phyloP scores from a whole-genome alignment of 2,888 invertebrate genomes.

The Prenolepis imparis region DNA sequence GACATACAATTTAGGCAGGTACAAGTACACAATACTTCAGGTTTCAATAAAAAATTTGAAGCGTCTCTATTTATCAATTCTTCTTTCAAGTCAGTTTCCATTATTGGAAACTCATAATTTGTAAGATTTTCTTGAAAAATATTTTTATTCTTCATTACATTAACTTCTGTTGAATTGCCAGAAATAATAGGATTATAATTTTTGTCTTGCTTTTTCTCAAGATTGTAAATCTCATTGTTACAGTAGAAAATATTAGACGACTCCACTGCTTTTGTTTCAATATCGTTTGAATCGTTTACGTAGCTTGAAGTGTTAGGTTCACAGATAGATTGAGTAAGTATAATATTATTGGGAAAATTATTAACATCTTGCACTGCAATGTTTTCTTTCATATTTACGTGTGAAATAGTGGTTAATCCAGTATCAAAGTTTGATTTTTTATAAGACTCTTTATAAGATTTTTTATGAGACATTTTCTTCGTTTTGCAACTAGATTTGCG shows the following conservation, averaged over 20 bases:
- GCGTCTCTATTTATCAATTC: not conserved
- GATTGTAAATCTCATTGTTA: not conserved
- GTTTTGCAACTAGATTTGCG: not conserved
- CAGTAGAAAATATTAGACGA: not conserved
- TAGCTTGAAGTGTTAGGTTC: conserved; percentile 21
- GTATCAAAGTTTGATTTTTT: not conserved
- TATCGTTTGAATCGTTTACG: conserved; percentile 3
- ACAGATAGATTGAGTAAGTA: conserved; percentile 43
- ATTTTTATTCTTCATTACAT: not conserved
- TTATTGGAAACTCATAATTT: not conserved
- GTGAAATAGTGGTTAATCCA: not conserved
- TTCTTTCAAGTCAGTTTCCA: not conserved
- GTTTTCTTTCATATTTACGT: not conserved
- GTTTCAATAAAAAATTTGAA: not conserved
- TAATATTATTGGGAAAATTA: conserved; percentile 60
- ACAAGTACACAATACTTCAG: conserved; percentile 29
- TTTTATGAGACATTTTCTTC: not conserved
- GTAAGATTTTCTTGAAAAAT: not conserved
- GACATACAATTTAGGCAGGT: conserved; percentile 37
- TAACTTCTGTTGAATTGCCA: not conserved
- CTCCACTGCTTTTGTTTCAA: conserved; percentile 3
- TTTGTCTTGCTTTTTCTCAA: conserved; percentile 25
- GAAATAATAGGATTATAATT: conserved; percentile 54
- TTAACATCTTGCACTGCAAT: conserved; percentile 19
- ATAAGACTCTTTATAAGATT: not conserved